Evolutionary conservation across 2,888 invertebrate genomes (phyloP), one percentile per base, ranked within the genome.

Genomic region (Sarcophaga caerulescens): DNA sequence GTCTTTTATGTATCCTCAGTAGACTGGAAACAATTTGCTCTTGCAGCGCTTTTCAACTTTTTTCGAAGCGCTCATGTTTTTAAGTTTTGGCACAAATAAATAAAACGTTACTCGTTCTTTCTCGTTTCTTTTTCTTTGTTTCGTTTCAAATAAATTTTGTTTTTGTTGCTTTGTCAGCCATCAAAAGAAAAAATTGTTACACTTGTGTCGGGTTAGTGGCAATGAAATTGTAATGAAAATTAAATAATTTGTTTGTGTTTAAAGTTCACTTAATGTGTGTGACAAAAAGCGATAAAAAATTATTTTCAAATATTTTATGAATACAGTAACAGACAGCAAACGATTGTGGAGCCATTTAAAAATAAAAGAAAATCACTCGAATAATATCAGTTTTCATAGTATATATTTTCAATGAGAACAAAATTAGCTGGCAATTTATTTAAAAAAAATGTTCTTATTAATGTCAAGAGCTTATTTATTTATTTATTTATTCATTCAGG

Each of bases 1-100:
- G 66, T 84, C 81, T 78, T 81, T 86, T 86, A 81, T 86, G 77
- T 84, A 47, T 78, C 77, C 78, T 62, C 81, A 84, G 75, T 71
- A 86, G 86, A 86, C 86, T 84, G 84, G 70, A 84, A 84, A 78
- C 52, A 78, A 81, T 81, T 74, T 66, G 66, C 69, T 70, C 62
- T 66, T 79, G 57, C 19, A 14, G 14, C 52, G 14, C 45, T 23
- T 23, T 21, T 63, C 3, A 23, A 25, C 19, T 3, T 17, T 19
- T 19, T 62, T 6, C 35, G 35, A 8, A 35, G 2, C 35, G 35
- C 35, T 60, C 44, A 45, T 60, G n/a, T 52, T 47, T 71, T 73
- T 0, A 59, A 21, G 45, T 65, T 65, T 78, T 74, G 74, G 47
- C 63, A 4, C 74, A 35, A 35, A 63, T 47, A 8, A 74, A 65